Percentiles rank a stretch among this genome's conserved stretches.
These are phyloP conservation scores for Planococcus citri DNA, from an alignment of 1,140 invertebrate genomes.

Conservation along the genomic window DNA sequence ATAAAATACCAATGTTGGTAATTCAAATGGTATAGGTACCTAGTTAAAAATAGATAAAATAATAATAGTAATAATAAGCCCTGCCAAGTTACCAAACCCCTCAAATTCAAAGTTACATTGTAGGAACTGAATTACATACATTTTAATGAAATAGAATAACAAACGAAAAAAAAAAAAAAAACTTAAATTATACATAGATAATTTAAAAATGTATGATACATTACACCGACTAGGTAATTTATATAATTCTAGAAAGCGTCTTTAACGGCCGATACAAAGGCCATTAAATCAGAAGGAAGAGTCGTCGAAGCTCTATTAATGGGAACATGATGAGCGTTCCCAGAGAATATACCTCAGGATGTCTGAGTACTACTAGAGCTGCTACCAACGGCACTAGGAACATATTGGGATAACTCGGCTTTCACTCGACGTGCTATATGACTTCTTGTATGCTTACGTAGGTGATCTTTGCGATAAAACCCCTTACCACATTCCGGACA, in stretches of 20 bases:
- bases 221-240: too few species aligned
- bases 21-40: too few species aligned
- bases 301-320: not conserved
- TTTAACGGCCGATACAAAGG: conserved; percentile 11
- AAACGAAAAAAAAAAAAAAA: too few species aligned
- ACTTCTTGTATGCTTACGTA: conserved; percentile 44
- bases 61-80: too few species aligned
- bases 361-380: not conserved
- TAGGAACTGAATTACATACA: too few species aligned
- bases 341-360: conserved; percentile 12
- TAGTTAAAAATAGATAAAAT: too few species aligned
- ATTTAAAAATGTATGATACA: too few species aligned
- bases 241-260: not conserved
- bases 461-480: conserved; percentile 40
- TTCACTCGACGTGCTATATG: conserved; percentile 48
- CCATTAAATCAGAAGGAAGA: conserved; percentile 12
- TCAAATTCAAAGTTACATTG: too few species aligned
- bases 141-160: too few species aligned
- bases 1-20: too few species aligned
- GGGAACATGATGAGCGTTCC: not conserved
- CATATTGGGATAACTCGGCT: conserved; percentile 20
- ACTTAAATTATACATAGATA: too few species aligned
- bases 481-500: conserved; percentile 46
- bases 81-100: too few species aligned
- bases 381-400: not conserved